phyloP scores from a whole-genome alignment of 2,888 invertebrate species.

The Caenorhabditis virilis region DNA sequence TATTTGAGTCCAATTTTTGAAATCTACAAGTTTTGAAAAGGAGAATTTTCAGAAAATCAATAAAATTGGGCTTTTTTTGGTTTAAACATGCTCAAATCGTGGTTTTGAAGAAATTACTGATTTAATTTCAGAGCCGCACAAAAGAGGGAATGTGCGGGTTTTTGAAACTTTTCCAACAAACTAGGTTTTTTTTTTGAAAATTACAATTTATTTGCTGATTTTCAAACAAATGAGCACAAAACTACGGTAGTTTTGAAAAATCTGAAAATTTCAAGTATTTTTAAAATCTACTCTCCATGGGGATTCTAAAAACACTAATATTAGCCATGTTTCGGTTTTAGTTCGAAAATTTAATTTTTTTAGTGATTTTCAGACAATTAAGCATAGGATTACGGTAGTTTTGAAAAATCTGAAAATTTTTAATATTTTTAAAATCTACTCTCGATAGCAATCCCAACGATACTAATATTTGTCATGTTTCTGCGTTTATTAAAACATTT shows the following conservation, averaged over 20 bases:
- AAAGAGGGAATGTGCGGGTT: conserved; percentile 53
- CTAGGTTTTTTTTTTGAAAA: not conserved
- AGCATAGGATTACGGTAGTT: too few species aligned
- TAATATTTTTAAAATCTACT: not conserved
- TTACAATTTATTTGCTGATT: not conserved
- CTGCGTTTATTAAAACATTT: too few species aligned
- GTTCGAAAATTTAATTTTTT: conserved; percentile 41
- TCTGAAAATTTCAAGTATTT: too few species aligned
- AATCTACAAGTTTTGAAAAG: not conserved
- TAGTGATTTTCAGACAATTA: too few species aligned
- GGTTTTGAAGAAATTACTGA: conserved; percentile 2
- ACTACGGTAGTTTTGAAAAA: too few species aligned
- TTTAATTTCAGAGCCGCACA: not conserved
- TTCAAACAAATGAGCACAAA: too few species aligned
- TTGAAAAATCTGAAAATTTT: too few species aligned
- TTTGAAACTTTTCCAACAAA: not conserved
- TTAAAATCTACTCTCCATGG: too few species aligned
- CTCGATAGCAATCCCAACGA: not conserved
- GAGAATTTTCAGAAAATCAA: too few species aligned
- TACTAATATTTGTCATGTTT: too few species aligned
- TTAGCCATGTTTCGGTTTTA: conserved; percentile 27
- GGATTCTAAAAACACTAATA: conserved; percentile 38
- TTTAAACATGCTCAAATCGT: too few species aligned
- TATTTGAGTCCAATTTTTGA: not conserved
- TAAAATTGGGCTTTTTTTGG: too few species aligned